These are phyloP conservation scores for Volucella bombylans DNA, from an alignment of 2,888 invertebrate genomes.

Conservation along the genomic window DNA sequence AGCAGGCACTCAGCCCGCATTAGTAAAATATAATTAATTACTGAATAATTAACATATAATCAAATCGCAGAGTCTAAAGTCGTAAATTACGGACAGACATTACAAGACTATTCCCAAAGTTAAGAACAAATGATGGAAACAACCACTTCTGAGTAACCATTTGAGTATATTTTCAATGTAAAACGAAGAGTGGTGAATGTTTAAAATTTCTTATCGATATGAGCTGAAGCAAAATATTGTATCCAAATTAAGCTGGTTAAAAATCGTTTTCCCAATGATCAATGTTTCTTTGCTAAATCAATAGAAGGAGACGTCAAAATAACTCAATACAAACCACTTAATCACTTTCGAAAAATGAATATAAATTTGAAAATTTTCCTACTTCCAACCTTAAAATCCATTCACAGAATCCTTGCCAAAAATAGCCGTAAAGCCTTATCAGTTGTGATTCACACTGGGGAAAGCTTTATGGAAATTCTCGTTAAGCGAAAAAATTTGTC, in stretches of 20 bases:
- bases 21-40: no score
- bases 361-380: conserved; percentile 51
- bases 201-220: no score
- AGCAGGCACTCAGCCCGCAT: no score
- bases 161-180: no score
- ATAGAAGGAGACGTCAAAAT: conserved; percentile 49
- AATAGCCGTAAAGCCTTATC: conserved; percentile 45
- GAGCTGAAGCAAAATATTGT: not conserved
- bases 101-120: no score
- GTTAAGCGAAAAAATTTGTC: no score
- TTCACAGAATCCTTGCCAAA: conserved; percentile 54
- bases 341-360: conserved; percentile 24
- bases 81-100: no score
- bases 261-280: conserved; percentile 45
- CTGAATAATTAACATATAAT: no score
- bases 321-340: conserved; percentile 34
- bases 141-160: no score
- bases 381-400: conserved; percentile 38
- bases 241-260: conserved; percentile 36
- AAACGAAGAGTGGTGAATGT: no score
- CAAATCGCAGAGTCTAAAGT: no score
- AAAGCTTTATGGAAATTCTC: conserved; percentile 49
- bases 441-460: conserved; percentile 53
- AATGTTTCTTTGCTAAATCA: conserved; percentile 53
- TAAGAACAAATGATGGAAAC: no score